Percentiles rank a stretch among this genome's conserved stretches.
Evolutionary conservation across 2,888 invertebrate species (phyloP).

Genomic region (Eupithecia tripunctaria): DNA sequence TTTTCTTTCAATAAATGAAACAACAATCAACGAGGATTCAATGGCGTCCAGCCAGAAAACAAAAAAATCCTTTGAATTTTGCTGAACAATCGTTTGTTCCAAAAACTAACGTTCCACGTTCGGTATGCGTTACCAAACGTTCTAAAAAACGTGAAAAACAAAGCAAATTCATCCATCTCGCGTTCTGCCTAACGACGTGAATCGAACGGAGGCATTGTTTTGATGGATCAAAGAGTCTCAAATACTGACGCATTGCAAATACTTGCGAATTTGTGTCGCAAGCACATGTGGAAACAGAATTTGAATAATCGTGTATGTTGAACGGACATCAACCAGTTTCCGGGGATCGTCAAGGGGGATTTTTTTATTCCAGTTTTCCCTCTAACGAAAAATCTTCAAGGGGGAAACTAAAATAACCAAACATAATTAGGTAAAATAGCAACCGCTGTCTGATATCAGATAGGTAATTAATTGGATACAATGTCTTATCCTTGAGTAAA

Average conservation of each 20-base stretch:
- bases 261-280: neutral
- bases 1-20: too few relatives aligned
- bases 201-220: constrained; percentile 13
- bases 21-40: too few relatives aligned
- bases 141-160: neutral
- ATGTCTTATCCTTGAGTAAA: too few relatives aligned
- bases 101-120: constrained; percentile 2
- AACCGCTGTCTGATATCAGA: too few relatives aligned
- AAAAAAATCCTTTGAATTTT: neutral
- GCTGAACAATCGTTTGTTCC: neutral
- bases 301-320: neutral
- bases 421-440: too few relatives aligned
- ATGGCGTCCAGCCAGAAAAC: neutral
- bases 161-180: constrained; percentile 3
- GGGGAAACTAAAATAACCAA: too few relatives aligned
- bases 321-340: too few relatives aligned
- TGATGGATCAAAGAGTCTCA: constrained; percentile 1
- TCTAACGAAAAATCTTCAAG: too few relatives aligned
- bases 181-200: neutral
- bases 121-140: neutral
- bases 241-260: neutral
- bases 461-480: too few relatives aligned
- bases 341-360: too few relatives aligned
- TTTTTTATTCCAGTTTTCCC: too few relatives aligned
- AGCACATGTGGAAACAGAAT: neutral